Evolutionary conservation across 2,797 vertebrate species (phyloP), one percentile per base, ranked within the genome.

Genomic region (Percopsis omiscomaycus): DNA sequence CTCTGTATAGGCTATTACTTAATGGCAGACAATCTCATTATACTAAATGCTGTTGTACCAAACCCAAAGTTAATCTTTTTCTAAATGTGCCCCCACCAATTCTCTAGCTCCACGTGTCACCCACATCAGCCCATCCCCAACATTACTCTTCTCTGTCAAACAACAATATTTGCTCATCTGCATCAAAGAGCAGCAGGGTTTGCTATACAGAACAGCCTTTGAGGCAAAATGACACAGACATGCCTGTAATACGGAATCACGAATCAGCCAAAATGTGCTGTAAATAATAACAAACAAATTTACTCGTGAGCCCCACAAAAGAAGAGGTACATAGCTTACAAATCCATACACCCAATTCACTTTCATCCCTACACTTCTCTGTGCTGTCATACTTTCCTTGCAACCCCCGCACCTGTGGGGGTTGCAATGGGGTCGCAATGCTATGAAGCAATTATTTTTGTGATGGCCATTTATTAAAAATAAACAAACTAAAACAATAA

Each of bases 131-230:
- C 57, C 64, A 60, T 66, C 74, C 75, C 78, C 60, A 49, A 71
- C 57, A 48, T 74, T 71, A 68, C 78, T 80, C 55, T 68, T 83
- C 64, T 79, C 77, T 83, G 73, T 90, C 76, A 82, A 87, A 87
- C 66, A 86, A 84, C 78, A 91, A 86, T 89, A 91, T 92, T 92
- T 91, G 78, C 85, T 90, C 86, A 83, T 89, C 83, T 89, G 86
- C 47, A 73, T 88, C 81, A 85, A 79, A 86, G 79, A 90, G 83
- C 83, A 85, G 84, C 77, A 70, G 86, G 77, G 76, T 83, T 61
- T 81, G 76, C 13, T 50, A 79, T 75, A 66, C 89, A 89, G 83
- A 73, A 75, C 70, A 71, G 78, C 70, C 83, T 89, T 90, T 88
- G 74, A 90, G 64, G 68, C 72, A 16, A 72, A 71, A 78, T 71